Evolutionary conservation across 2,113 vertebrate genomes (phyloP).

Genomic region (Rostratula benghalensis): DNA sequence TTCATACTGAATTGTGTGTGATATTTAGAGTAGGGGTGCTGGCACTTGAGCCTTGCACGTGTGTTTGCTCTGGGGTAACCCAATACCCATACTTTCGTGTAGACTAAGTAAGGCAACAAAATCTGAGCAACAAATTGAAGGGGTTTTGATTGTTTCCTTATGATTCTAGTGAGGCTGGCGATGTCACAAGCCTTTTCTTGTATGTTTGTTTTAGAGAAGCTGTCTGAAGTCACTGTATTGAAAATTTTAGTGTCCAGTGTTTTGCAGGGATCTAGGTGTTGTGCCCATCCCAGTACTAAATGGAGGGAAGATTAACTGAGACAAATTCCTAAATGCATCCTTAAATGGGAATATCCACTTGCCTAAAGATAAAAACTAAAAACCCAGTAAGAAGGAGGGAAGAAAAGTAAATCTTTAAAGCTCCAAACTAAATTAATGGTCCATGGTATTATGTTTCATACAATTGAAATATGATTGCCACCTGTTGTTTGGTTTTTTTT

Average conservation of each 20-base stretch:
- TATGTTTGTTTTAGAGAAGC: neutral
- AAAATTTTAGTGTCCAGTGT: neutral
- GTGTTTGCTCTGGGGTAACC: neutral
- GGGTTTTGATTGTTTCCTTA: neutral
- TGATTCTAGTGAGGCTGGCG: neutral
- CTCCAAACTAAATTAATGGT: neutral
- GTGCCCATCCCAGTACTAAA: neutral
- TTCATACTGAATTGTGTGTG: neutral
- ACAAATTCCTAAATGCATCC: neutral
- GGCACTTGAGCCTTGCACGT: accelerated
- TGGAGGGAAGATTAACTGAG: neutral
- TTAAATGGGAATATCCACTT: neutral
- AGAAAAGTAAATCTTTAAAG: neutral
- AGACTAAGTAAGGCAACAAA: neutral
- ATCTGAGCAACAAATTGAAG: neutral
- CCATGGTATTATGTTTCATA: accelerated
- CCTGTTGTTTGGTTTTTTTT: too few relatives aligned
- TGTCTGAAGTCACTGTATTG: neutral
- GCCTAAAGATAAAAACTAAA: neutral
- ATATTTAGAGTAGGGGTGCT: neutral
- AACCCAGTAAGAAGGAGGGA: accelerated
- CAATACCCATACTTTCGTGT: accelerated
- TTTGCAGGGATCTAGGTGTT: neutral
- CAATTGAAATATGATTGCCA: neutral
- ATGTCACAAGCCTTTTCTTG: neutral